phyloP scores from a whole-genome alignment of 2,888 invertebrate genomes.

The Drosophila leonis region DNA sequence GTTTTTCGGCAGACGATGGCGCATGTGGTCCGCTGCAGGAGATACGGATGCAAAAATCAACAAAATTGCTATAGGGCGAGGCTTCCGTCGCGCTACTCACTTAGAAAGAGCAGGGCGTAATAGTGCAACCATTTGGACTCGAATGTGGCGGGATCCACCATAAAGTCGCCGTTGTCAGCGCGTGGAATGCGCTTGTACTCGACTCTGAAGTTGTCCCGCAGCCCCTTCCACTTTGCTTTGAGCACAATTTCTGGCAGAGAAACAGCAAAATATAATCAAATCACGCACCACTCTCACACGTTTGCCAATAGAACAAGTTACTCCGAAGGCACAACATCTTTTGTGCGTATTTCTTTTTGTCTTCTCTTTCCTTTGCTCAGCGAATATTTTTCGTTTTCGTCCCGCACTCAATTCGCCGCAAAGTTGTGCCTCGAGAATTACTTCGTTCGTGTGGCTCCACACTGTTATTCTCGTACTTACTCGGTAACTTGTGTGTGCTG shows the following conservation, averaged over 20 bases:
- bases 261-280: conserved; percentile 11
- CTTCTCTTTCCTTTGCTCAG: background rate
- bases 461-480: conserved; percentile 72
- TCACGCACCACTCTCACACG: background rate
- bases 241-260: conserved; percentile 82
- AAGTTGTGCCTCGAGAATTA: conserved; percentile 36
- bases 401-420: background rate
- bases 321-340: conserved; percentile 33
- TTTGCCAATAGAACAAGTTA: conserved; percentile 13
- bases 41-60: conserved; percentile 4
- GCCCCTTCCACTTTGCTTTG: conserved; percentile 86
- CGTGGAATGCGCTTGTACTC: conserved; percentile 85
- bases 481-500: conserved; percentile 83
- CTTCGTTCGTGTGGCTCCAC: background rate
- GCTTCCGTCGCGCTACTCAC: conserved; percentile 67
- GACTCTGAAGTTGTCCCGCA: conserved; percentile 85
- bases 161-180: conserved; percentile 83
- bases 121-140: conserved; percentile 86
- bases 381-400: background rate
- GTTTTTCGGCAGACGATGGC: conserved; percentile 83
- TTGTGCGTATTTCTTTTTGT: background rate
- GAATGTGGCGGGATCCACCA: conserved; percentile 84
- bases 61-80: background rate
- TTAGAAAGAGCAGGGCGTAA: conserved; percentile 84
- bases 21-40: conserved; percentile 84